Evolutionary conservation across 2,113 vertebrate genomes (phyloP), one percentile per base, ranked within the genome.

Genomic region (Sapayoa aenigma): DNA sequence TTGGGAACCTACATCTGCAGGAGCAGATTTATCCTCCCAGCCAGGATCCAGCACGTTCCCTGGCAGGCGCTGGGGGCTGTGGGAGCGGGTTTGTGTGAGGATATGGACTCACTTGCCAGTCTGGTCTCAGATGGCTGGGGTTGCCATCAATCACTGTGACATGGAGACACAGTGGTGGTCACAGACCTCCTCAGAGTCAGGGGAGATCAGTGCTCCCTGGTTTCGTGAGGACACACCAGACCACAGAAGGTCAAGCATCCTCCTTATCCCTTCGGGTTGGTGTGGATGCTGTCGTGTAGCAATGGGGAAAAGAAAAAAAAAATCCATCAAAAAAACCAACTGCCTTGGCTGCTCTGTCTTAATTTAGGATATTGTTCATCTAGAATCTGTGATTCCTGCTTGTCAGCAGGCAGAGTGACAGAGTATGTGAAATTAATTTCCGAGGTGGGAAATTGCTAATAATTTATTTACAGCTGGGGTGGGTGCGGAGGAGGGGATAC

Each of bases 371-470:
- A 16, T 58, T 76, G 63, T 65, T 91, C 74, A 33, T 41, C 56
- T 69, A 25, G 79, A 68, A 20, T 76, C 84, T 78, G 47, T 86
- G 79, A 2, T 89, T 91, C 65, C 88, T 67, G 83, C 93, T 92
- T 89, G 93, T 72, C 78, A 56, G 80, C 89, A 89, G 92, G 73
- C 80, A 42, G 77, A 63, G 81, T 67, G 95, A 78, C 84, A 72
- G 92, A 82, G 33, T 47, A 89, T 23, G 27, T 17, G 49, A 63
- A 84, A 92, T 89, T 94, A 49, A 93, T 96, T 95, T 83, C 92
- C 5, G 55, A 92, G 92, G 80, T 91, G 93, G 92, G 84, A 93
- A 95, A 94, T 91, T 12, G 95, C 94, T 92, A 93, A 93, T 89
- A 60, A 95, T 95, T 93, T 89, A 89, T 95, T 95, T 92, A 88